Evolutionary conservation across 2,888 invertebrate species (phyloP).

Genomic region (Aphidius colemani): DNA sequence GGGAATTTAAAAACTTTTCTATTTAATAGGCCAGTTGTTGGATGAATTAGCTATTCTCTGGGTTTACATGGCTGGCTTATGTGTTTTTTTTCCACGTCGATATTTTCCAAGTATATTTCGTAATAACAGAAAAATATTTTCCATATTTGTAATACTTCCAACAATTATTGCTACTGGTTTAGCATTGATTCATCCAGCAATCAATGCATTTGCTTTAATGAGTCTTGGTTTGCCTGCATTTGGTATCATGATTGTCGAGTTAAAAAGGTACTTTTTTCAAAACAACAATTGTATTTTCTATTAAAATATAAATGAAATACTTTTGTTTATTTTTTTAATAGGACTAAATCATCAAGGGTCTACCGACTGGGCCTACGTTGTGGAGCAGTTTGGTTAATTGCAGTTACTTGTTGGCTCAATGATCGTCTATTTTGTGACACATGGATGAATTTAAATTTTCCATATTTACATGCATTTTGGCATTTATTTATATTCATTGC

Average conservation of each 20-base stretch:
- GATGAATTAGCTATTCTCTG: slow-evolving; percentile 83
- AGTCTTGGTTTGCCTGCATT: slow-evolving; percentile 73
- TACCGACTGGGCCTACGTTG: slow-evolving; percentile 75
- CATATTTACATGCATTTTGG: slow-evolving; percentile 84
- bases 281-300: slow-evolving; percentile 25
- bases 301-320: slow-evolving; percentile 11
- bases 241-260: slow-evolving; percentile 69
- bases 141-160: slow-evolving; percentile 65
- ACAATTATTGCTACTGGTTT: slow-evolving; percentile 71
- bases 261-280: slow-evolving; percentile 66
- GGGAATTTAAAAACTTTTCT: too few relatives aligned
- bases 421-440: slow-evolving; percentile 80
- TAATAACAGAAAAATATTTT: slow-evolving; percentile 70
- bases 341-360: slow-evolving; percentile 69
- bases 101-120: slow-evolving; percentile 71
- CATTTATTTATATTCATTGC: slow-evolving; percentile 81
- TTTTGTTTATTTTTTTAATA: slow-evolving; percentile 43
- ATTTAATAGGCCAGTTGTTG: slow-evolving; percentile 71
- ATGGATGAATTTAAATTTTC: slow-evolving; percentile 78
- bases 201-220: slow-evolving; percentile 84
- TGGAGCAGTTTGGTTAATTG: slow-evolving; percentile 70
- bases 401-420: slow-evolving; percentile 78
- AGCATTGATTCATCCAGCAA: slow-evolving; percentile 76
- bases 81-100: slow-evolving; percentile 74
- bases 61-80: slow-evolving; percentile 79